phyloP scores from a whole-genome alignment of 2,797 vertebrate genomes.

The Amniataba percoides region DNA sequence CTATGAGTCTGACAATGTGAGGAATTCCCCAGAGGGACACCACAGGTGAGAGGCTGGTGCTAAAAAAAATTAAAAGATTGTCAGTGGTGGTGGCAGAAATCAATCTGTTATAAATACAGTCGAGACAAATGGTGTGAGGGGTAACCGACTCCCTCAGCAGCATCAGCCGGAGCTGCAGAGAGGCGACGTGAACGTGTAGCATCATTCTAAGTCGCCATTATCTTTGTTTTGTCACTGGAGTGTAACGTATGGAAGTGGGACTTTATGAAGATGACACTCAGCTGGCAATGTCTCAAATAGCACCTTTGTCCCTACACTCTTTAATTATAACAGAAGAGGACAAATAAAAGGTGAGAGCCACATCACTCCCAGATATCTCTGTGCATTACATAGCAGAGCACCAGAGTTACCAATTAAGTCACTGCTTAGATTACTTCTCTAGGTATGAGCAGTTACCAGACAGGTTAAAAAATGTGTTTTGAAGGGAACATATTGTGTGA shows the following conservation, averaged over 20 bases:
- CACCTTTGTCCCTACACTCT: conserved; percentile 1
- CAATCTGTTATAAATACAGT: conserved; percentile 47
- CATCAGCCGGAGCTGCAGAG: conserved; percentile 19
- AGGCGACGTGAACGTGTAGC: conserved; percentile 12
- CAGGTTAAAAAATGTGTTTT: not conserved
- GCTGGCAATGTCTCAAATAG: conserved; percentile 9
- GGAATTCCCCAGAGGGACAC: conserved; percentile 26
- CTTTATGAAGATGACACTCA: conserved; percentile 4
- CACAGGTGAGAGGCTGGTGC: conserved; percentile 35
- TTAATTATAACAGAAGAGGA: conserved; percentile 10
- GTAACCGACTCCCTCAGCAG: conserved; percentile 1
- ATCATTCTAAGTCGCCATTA: conserved; percentile 8
- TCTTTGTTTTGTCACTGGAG: conserved; percentile 25
- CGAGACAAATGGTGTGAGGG: conserved; percentile 26
- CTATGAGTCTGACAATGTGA: conserved; percentile 37
- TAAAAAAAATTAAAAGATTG: conserved; percentile 53
- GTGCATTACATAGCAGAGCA: not conserved
- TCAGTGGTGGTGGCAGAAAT: conserved; percentile 46
- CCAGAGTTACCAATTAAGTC: not conserved
- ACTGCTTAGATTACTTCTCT: not conserved
- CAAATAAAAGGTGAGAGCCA: not conserved
- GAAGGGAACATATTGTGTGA: no score
- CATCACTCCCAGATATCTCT: not conserved
- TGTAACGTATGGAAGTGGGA: conserved; percentile 28
- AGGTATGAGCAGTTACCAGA: not conserved